Evolutionary conservation across 2,113 vertebrate species (phyloP).

Genomic region (Albula goreensis): DNA sequence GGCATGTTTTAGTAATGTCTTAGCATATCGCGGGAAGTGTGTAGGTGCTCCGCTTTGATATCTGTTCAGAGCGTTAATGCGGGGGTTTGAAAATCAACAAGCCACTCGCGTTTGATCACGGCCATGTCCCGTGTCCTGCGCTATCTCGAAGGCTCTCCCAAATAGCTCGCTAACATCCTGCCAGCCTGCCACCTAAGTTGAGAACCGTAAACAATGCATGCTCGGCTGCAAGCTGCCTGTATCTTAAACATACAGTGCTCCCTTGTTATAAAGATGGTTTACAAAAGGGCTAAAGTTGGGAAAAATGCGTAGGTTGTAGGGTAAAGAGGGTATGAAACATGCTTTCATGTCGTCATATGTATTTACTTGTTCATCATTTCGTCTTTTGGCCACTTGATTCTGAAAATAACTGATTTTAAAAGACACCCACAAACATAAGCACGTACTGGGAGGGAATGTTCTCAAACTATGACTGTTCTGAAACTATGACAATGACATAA

Average conservation of each 20-base stretch:
- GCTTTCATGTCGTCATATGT: too few species aligned
- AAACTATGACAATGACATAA: too few species aligned
- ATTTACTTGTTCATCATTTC: too few species aligned
- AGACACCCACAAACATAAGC: too few species aligned
- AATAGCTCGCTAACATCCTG: constrained; percentile 30
- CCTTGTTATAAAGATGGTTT: too few species aligned
- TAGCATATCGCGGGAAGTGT: constrained; percentile 49
- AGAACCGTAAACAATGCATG: not conserved
- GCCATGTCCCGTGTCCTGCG: constrained; percentile 43
- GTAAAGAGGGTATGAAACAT: too few species aligned
- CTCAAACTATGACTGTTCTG: too few species aligned
- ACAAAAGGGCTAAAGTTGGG: too few species aligned
- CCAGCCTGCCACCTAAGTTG: constrained; percentile 28
- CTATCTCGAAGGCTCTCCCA: constrained; percentile 1
- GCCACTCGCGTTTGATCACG: constrained; percentile 57
- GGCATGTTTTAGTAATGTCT: constrained; percentile 60
- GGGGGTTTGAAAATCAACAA: constrained; percentile 63
- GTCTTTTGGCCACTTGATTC: too few species aligned
- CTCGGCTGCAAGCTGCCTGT: not conserved
- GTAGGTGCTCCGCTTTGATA: constrained; percentile 58
- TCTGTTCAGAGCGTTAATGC: constrained; percentile 53
- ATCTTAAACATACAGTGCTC: not conserved
- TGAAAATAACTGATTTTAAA: too few species aligned
- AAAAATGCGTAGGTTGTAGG: too few species aligned
- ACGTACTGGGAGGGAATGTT: too few species aligned